phyloP scores from a whole-genome alignment of 92 coral and sea anemone genomes.

The Meandrina meandrites region DNA sequence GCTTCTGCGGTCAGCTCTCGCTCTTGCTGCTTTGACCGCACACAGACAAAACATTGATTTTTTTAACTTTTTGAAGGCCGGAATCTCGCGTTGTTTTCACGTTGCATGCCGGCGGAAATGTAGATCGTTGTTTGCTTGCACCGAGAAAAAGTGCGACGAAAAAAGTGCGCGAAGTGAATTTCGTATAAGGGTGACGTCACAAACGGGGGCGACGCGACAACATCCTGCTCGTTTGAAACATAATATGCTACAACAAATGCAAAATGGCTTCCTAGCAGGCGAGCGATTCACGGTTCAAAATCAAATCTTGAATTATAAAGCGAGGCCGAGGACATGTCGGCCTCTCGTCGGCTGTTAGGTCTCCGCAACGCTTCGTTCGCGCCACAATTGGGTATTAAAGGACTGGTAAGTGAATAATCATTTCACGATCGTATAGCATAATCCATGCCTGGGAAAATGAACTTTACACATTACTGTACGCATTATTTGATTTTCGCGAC shows the following conservation, averaged over 20 bases:
- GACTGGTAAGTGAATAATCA: constrained; percentile 53
- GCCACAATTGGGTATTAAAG: constrained; percentile 62
- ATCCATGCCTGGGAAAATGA: not conserved
- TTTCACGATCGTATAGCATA: not conserved
- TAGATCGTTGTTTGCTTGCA: not conserved
- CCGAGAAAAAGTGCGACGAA: not conserved
- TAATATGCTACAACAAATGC: constrained; percentile 25
- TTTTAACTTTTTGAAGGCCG: not conserved
- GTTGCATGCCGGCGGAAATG: not conserved
- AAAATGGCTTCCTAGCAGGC: constrained; percentile 23
- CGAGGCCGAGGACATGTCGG: constrained; percentile 10
- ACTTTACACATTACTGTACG: constrained; percentile 1
- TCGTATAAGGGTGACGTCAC: constrained; percentile 31
- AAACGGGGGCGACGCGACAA: constrained; percentile 4
- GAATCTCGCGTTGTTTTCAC: not conserved
- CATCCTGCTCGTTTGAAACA: constrained; percentile 18
- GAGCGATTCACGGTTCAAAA: constrained; percentile 9
- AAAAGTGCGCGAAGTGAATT: constrained; percentile 16
- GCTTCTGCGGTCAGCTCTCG: not conserved
- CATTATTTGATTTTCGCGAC: not conserved
- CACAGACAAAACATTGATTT: not conserved
- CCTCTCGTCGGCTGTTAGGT: constrained; percentile 43
- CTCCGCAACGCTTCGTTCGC: constrained; percentile 55
- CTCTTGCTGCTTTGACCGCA: not conserved
- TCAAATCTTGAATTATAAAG: constrained; percentile 3